Evolutionary conservation across 2,113 vertebrate genomes (phyloP), one percentile per base, ranked within the genome.

Genomic region (Mirounga angustirostris): DNA sequence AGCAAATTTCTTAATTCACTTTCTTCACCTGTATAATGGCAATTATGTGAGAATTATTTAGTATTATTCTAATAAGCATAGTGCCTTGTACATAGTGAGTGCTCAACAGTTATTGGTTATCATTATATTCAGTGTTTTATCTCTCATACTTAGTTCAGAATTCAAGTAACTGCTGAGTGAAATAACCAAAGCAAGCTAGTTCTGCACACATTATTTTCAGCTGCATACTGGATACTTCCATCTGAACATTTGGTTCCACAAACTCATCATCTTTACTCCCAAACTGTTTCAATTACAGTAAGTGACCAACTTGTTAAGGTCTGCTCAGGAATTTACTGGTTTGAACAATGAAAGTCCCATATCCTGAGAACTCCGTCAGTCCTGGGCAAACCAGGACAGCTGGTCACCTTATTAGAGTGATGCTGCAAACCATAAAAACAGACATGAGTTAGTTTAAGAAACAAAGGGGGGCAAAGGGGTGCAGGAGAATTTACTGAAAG

Each of bases 31-130:
- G 11, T 50, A 33, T 58, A 83, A 94, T 79, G 59, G 26, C 94
- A 95, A 94, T 28, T 56, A 83, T 94, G 52, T 88, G 50, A 97
- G 59, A 13, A 78, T 79, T 89, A 97, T 14, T 93, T 82, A 96
- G 30, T 12, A 76, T 86, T 94, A 86, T 74, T 94, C 33, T 78
- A 78, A 87, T 5, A 83, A 95, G 26, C 36, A 65, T 2, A 87
- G 13, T 91, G 56, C 12, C 71, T 40, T 94, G 14, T 1, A 67
- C 21, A 80, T 1, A 92, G 21, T 71, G 63, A 89, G 36, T 73
- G 10, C 13, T 78, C 54, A 89, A 67, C 33, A 94, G 86, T 78
- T 78, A 85, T 1, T 93, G 30, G 87, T 91, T 93, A 92, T 79
- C 19, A 73, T 52, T 83, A 94, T 56, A 96, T 94, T 79, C 40